A percentile compares a stretch with the other conserved stretches of the same genome.
Conservation (phyloP, 2,888 invertebrate genomes). For the Isotomurus palustris region DNA sequence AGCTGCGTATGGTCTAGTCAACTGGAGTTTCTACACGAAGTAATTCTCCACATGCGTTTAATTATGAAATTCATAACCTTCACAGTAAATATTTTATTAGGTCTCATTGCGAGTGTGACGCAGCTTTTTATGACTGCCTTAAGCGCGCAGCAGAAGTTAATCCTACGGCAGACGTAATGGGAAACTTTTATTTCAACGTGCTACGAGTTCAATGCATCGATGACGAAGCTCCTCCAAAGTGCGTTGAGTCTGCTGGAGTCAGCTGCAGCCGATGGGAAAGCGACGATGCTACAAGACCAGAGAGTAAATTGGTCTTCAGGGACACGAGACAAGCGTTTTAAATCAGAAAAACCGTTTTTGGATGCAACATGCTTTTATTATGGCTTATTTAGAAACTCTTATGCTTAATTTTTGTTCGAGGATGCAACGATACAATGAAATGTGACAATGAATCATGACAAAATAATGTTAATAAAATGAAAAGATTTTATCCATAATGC, state of each 20-base stretch:
- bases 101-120: conserved; percentile 84
- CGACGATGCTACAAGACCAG: conserved; percentile 21
- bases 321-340: conserved; percentile 31
- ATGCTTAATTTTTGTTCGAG: no score
- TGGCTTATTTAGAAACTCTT: no score
- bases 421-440: no score
- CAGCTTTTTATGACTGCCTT: conserved; percentile 73
- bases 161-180: conserved; percentile 69
- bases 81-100: no score
- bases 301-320: conserved; percentile 28
- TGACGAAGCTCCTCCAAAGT: conserved; percentile 50
- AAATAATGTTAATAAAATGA: no score
- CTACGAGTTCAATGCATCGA: conserved; percentile 70
- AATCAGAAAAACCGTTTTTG: no score
- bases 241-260: conserved; percentile 25
- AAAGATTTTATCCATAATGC: no score
- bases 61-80: conserved; percentile 4
- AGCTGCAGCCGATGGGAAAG: conserved; percentile 38
- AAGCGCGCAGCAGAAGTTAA: conserved; percentile 61
- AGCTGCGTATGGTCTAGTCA: conserved; percentile 73
- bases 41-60: conserved; percentile 48
- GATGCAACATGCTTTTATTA: no score
- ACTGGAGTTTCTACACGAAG: conserved; percentile 78
- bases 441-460: no score
- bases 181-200: conserved; percentile 79